These are phyloP conservation scores for Acromyrmex charruanus DNA, from an alignment of 1,140 invertebrate species.

Conservation along the genomic window DNA sequence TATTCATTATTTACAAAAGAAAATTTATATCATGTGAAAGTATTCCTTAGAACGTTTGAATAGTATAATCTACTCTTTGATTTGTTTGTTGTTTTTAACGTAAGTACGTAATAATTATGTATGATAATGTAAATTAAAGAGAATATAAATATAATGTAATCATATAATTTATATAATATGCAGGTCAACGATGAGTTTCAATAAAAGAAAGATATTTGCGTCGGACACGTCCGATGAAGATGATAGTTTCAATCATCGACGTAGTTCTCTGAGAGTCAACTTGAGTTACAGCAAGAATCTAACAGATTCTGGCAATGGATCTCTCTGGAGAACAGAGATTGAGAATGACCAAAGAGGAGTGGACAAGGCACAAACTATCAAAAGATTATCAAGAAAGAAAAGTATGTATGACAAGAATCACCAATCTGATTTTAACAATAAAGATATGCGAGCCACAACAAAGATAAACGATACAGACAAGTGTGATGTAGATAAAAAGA, in stretches of 20 bases:
- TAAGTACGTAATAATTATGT: neutral
- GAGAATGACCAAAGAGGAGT: conserved; percentile 1
- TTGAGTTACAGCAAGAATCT: conserved; percentile 75
- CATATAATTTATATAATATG: neutral
- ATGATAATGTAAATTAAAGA: neutral
- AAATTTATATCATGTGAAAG: neutral
- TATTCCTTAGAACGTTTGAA: neutral
- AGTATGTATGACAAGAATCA: neutral
- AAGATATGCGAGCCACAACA: neutral
- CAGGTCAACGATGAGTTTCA: conserved; percentile 34
- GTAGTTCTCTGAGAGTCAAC: conserved; percentile 80
- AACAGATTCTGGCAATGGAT: conserved; percentile 72
- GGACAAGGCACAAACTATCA: neutral
- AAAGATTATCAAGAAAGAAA: neutral
- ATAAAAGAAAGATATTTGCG: conserved; percentile 23
- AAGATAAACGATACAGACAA: neutral
- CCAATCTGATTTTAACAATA: conserved; percentile 2
- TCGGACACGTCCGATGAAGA: neutral
- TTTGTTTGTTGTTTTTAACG: neutral
- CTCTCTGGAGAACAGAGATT: conserved; percentile 46
- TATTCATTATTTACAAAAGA: neutral
- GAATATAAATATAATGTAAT: neutral
- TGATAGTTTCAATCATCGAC: conserved; percentile 56
- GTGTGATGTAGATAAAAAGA: neutral
- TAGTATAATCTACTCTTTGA: neutral